These are phyloP conservation scores for Euborellia annulipes DNA, from an alignment of 1,140 invertebrate genomes.

Conservation along the genomic window DNA sequence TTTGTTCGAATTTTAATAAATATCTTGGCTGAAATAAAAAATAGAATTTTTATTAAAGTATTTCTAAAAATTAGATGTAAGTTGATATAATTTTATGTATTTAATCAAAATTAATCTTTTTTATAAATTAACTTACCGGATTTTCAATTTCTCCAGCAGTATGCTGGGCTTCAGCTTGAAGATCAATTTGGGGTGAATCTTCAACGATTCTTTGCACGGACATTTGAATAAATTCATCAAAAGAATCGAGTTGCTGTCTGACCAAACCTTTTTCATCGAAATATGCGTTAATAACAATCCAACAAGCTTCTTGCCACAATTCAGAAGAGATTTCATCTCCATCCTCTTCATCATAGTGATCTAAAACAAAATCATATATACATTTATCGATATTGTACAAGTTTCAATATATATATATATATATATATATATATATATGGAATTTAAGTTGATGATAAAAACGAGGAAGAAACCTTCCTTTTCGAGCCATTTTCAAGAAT, in stretches of 20 bases:
- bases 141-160: constrained; percentile 80
- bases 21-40: constrained; percentile 50
- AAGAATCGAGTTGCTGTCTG: constrained; percentile 95
- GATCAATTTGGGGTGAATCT: constrained; percentile 91
- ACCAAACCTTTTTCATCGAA: constrained; percentile 99
- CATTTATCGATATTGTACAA: constrained; percentile 5
- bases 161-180: constrained; percentile 96
- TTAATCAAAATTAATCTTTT: too few relatives aligned
- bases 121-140: constrained; percentile 44
- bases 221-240: constrained; percentile 99
- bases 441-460: too few relatives aligned
- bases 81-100: constrained; percentile 2
- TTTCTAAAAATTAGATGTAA: too few relatives aligned
- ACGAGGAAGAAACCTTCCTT: too few relatives aligned
- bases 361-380: constrained; percentile 22
- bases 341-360: constrained; percentile 60
- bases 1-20: constrained; percentile 94
- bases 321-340: constrained; percentile 84
- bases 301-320: constrained; percentile 98
- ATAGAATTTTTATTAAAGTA: not conserved
- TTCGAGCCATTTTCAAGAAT: too few relatives aligned
- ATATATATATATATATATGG: too few relatives aligned
- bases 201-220: constrained; percentile 97
- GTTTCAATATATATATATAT: too few relatives aligned
- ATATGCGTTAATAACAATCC: constrained; percentile 98